These are phyloP conservation scores for Atrina japonica DNA, from an alignment of 2,888 invertebrate species.

Conservation along the genomic window DNA sequence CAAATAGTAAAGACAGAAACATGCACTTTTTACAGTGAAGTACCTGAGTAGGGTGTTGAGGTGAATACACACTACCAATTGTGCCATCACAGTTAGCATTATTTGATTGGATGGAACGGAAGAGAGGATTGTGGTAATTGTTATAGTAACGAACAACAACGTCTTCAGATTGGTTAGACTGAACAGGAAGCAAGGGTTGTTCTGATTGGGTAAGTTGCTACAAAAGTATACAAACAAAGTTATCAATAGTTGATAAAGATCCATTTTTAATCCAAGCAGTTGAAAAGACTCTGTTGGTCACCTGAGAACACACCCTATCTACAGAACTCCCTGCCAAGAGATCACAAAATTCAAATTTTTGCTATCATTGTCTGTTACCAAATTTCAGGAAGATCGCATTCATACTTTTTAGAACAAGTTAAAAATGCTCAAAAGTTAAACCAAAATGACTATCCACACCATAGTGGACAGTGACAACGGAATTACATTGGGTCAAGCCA, in stretches of 20 bases:
- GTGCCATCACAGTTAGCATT: constrained; percentile 17
- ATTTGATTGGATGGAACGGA: constrained; percentile 12
- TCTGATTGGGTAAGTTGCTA: background rate
- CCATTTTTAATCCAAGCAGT: background rate
- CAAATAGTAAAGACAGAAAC: background rate
- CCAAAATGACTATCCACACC: too few relatives aligned
- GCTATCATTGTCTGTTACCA: too few relatives aligned
- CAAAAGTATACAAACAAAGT: background rate
- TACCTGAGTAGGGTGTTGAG: constrained; percentile 44
- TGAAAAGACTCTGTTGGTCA: too few relatives aligned
- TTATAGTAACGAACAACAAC: constrained; percentile 23
- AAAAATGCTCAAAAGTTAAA: too few relatives aligned
- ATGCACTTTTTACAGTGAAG: background rate
- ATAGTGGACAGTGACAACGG: too few relatives aligned
- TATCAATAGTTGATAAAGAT: background rate
- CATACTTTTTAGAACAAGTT: too few relatives aligned
- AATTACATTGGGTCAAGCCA: too few relatives aligned
- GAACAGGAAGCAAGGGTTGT: constrained; percentile 30
- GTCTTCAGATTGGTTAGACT: constrained; percentile 23
- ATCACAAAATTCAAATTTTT: too few relatives aligned
- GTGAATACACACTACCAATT: constrained; percentile 12
- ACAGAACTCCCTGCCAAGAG: too few relatives aligned
- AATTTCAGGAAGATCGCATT: too few relatives aligned
- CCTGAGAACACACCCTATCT: too few relatives aligned
- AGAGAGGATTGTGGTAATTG: constrained; percentile 25